These are phyloP conservation scores for Nannoperca australis DNA, from an alignment of 2,797 vertebrate genomes.

Conservation along the genomic window DNA sequence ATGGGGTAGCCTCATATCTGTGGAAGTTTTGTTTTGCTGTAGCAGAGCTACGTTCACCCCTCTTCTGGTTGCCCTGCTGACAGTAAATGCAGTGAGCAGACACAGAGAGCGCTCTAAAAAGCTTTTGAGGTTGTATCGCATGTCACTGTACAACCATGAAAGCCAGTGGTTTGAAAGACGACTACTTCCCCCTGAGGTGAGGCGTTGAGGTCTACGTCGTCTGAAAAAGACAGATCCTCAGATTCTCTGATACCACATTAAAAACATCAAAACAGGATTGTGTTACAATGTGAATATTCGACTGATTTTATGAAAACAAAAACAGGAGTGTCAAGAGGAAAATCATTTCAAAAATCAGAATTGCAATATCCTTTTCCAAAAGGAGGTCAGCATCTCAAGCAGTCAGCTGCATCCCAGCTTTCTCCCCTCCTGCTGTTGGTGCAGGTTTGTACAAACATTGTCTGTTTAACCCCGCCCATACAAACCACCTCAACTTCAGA, in stretches of 20 bases:
- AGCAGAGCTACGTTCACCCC: slow-evolving; percentile 27
- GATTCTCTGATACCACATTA: slow-evolving; percentile 42
- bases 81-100: slow-evolving; percentile 45
- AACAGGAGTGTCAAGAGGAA: background rate
- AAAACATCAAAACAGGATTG: slow-evolving; percentile 25
- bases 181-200: slow-evolving; percentile 60
- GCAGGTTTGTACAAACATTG: slow-evolving; percentile 27
- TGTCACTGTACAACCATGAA: slow-evolving; percentile 61
- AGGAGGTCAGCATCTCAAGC: slow-evolving; percentile 34
- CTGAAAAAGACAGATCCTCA: slow-evolving; percentile 37
- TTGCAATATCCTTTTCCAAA: slow-evolving; percentile 30
- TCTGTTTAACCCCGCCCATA: slow-evolving; percentile 26
- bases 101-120: slow-evolving; percentile 55
- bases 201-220: slow-evolving; percentile 51
- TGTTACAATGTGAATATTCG: background rate
- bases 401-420: slow-evolving; percentile 1
- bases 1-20: slow-evolving; percentile 30
- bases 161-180: slow-evolving; percentile 63
- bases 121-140: slow-evolving; percentile 62
- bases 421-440: slow-evolving; percentile 19
- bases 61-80: slow-evolving; percentile 39
- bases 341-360: slow-evolving; percentile 1
- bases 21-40: slow-evolving; percentile 9
- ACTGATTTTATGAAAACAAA: slow-evolving; percentile 1
- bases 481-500: slow-evolving; percentile 41